Base-by-base conservation (phyloP, 2,113 vertebrate genomes). In the Lophius piscatorius region DNA sequence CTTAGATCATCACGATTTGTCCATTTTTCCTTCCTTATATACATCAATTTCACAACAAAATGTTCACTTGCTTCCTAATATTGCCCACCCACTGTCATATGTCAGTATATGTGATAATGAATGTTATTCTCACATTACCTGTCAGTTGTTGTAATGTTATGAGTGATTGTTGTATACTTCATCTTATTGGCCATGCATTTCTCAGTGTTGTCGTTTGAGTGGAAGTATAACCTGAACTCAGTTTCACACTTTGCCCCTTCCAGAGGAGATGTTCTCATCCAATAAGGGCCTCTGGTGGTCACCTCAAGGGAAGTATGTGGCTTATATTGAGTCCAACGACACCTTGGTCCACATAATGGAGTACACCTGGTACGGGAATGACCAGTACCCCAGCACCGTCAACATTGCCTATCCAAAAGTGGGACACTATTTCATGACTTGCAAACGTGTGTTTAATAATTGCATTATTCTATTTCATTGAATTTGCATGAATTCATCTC, bases 201-300 rank as follows among this genome's bases (percentile, higher is more conserved):
- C n/a, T n/a, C n/a, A n/a, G n/a, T n/a, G n/a, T n/a, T n/a, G n/a
- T n/a, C n/a, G n/a, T n/a, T n/a, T n/a, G n/a, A n/a, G n/a, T n/a
- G n/a, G 47, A 24, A 23, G 20, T 7, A 4, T 18, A 5, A 17
- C 24, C 10, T 29, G 24, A 13, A 48, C 23, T 23, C 42, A 9
- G 5, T 12, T 24, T 26, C 11, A 2, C 33, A 0, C 16, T 9
- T 6, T 16, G 14, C 11, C 26, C 4, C 26, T 51, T 83, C 73
- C 81, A 99, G 97, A 99, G 94, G 96, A 98, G 90, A 96, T 98
- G 95, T 94, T 97, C 57, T 95, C 93, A 3, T 89, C 92, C 72
- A 92, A 84, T 74, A 90, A 92, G 49, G 95, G 92, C 33, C 67
- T 98, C 18, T 99, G 96, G 96, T 99, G 96, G 96, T 98, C 97